Base-by-base conservation (phyloP, 2,888 invertebrate genomes). In the Limnephilus auricula region DNA sequence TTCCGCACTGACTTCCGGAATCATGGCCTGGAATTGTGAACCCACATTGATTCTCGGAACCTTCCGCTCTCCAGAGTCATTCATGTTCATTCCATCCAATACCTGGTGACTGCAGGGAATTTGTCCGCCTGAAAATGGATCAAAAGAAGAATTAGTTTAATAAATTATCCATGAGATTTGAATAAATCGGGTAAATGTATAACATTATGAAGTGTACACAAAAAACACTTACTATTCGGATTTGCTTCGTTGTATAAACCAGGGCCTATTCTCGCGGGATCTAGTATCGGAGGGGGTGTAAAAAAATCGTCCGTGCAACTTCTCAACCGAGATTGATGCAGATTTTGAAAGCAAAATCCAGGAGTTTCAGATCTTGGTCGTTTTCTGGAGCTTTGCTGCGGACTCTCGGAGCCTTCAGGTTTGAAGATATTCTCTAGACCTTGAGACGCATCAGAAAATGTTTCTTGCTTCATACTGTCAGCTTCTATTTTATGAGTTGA, bases 221-320 rank as follows among this genome's bases (percentile, higher is more conserved):
- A 86, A 15, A 82, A 10, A 31, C 2, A 92, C 91, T 92, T 93
- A 93, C 93, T 92, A 90, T 84, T 92, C 10, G 92, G 92, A 85
- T 91, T 90, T 9, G 95, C 94, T 93, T 96, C 96, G 94, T 97
- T 96, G 94, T 97, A 99, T 4, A 99, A 96, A 0, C 99, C 99
- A 0, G 98, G 96, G 0, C 99, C 99, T 93, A 97, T 97, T 93
- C 99, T 96, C 92, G 98, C 98, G 0, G 99, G 99, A 94, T 99
- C 98, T 90, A 99, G 95, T 94, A 99, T 98, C 0, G 99, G 99
- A 45, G 98, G 98, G 25, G 99, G 99, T 0, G 99, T 99, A 95
- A 98, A 99, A 92, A 96, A 96, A 9, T 94, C 94, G 93, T 94
- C 95, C 91, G 94, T 95, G 83, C 94, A 95, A 91, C 94, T 94